Evolutionary conservation across 1,140 invertebrate genomes (phyloP).

Genomic region (Camponotus pennsylvanicus): DNA sequence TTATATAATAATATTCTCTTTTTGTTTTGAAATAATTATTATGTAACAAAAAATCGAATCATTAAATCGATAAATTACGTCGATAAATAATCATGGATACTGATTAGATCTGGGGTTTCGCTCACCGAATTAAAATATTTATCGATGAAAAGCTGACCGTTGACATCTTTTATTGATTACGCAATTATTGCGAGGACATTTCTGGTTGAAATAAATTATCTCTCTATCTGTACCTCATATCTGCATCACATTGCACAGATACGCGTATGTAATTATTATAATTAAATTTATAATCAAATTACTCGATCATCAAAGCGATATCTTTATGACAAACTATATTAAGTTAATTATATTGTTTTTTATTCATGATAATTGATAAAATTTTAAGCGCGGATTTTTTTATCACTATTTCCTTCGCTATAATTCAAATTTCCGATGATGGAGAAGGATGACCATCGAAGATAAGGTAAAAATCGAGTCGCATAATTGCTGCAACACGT

Average conservation of each 20-base stretch:
- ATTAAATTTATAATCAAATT: not conserved
- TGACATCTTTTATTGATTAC: no score
- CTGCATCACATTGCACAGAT: not conserved
- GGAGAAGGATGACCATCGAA: not conserved
- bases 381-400: not conserved
- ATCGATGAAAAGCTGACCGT: no score
- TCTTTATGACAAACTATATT: not conserved
- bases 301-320: not conserved
- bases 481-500: conserved; percentile 45
- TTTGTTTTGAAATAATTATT: no score
- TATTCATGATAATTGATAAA: not conserved
- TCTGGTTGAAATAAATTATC: not conserved
- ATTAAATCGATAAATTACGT: no score
- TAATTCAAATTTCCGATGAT: not conserved
- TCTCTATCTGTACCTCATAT: not conserved
- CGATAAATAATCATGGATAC: no score
- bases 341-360: not conserved
- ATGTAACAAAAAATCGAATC: no score
- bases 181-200: no score
- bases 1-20: no score
- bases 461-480: conserved; percentile 49
- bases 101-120: no score
- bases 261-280: no score
- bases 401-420: not conserved
- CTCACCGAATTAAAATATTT: no score